Evolutionary conservation across 2,113 vertebrate species (phyloP), one percentile per base, ranked within the genome.

Genomic region (Mastomys coucha): DNA sequence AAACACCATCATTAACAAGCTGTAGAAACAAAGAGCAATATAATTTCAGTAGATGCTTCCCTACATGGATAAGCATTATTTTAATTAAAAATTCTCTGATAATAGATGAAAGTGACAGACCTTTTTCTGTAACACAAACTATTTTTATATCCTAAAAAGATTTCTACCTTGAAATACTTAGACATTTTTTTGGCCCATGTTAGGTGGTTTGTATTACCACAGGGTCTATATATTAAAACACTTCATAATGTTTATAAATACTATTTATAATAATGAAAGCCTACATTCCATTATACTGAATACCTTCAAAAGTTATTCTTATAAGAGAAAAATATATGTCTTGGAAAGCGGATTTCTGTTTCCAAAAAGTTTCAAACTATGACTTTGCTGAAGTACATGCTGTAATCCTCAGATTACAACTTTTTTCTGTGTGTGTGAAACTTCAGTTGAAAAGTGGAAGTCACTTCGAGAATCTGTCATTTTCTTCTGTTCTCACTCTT

Each of bases 31-130:
- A 2, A 56, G 0, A 12, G 36, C 42, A 13, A 45, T 75, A 75
- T 42, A 17, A 45, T 33, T 70, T 31, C 0, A 9, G 93, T 93
- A 98, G 97, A 97, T 96, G 85, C 86, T 97, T 97, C 93, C 88
- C 73, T 73, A 93, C 88, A 97, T 10, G 76, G 91, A 28, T 58
- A 86, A 98, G 97, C 94, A 24, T 58, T 24, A 39, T n/a, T 73
- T 97, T 73, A 93, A 76, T 89, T 1, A 7, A 96, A 97, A 28
- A 0, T 0, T 5, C 42, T 96, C 67, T 95, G 11, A 51, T 2
- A 67, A 65, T 95, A 70, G 80, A 80, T 76, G 58, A 97, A 95
- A 95, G 16, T 76, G 63, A 96, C 33, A 87, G 4, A n/a, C 0
- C 16, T 56, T 96, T 88, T n/a, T 0, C 49, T n/a, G 4, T 16